Evolutionary conservation across 2,797 vertebrate genomes (phyloP).

Genomic region (Poliocrania exsul): DNA sequence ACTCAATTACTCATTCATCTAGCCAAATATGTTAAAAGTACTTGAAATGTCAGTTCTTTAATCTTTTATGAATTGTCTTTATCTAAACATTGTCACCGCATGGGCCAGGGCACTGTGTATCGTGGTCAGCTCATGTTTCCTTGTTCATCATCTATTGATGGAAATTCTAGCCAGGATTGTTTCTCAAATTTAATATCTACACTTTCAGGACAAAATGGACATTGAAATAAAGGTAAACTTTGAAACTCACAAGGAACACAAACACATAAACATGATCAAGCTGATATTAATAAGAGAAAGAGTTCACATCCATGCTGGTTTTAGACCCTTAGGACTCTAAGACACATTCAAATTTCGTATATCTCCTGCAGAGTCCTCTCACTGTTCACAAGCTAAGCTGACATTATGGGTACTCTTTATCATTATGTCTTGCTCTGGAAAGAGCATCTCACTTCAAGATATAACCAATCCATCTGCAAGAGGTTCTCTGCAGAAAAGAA

Average conservation of each 20-base stretch:
- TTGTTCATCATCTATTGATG: not conserved
- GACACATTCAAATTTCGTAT: not conserved
- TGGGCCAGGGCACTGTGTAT: not conserved
- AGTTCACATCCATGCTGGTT: not conserved
- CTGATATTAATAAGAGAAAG: not conserved
- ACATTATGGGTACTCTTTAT: not conserved
- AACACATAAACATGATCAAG: not conserved
- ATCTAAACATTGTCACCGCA: constrained; percentile 45
- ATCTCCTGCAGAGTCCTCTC: not conserved
- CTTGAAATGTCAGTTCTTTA: constrained; percentile 57
- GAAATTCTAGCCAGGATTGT: not conserved
- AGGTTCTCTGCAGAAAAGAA: not conserved
- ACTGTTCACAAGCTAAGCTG: not conserved
- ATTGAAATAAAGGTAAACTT: not conserved
- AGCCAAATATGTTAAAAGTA: constrained; percentile 43
- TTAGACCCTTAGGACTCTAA: not conserved
- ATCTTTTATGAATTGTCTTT: constrained; percentile 62
- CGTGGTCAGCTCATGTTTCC: not conserved
- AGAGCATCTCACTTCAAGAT: not conserved
- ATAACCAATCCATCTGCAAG: not conserved
- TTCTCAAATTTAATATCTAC: not conserved
- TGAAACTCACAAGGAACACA: not conserved
- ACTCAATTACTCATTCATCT: constrained; percentile 45
- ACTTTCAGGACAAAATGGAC: not conserved
- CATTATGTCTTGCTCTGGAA: not conserved